phyloP scores from a whole-genome alignment of 1,140 invertebrate species.

The Araneus ventricosus region DNA sequence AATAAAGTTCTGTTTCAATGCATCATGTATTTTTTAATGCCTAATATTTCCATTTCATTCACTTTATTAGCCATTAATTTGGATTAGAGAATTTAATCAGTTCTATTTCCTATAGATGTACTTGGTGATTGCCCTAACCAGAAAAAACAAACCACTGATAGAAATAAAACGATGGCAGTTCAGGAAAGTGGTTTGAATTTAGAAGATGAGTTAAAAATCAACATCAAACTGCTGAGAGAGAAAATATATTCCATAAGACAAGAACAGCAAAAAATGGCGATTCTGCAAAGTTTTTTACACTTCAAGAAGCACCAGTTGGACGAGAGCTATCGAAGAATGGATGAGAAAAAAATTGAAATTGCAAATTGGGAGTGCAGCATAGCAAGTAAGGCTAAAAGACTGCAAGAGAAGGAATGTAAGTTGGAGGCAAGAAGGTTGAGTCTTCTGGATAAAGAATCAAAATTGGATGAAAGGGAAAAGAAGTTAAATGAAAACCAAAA shows the following conservation, averaged over 20 bases:
- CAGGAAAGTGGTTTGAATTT: background rate
- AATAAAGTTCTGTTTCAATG: too few species aligned
- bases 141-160: background rate
- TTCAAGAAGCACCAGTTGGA: constrained; percentile 55
- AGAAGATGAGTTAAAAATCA: constrained; percentile 9
- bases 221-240: constrained; percentile 12
- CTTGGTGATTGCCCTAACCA: too few species aligned
- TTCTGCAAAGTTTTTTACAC: constrained; percentile 59
- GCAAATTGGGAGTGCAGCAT: constrained; percentile 57
- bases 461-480: constrained; percentile 39
- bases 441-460: constrained; percentile 27
- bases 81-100: too few species aligned
- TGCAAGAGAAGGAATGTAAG: constrained; percentile 51
- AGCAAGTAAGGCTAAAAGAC: background rate
- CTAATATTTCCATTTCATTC: too few species aligned
- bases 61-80: too few species aligned
- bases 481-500: background rate
- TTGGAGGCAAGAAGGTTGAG: constrained; percentile 5
- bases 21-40: too few species aligned
- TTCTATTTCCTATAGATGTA: too few species aligned
- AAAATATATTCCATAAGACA: constrained; percentile 37
- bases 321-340: constrained; percentile 33
- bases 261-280: constrained; percentile 67
- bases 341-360: constrained; percentile 61
- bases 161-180: background rate